Evolutionary conservation across 2,888 invertebrate genomes (phyloP).

Genomic region (Lepidocyrtoides sp.): DNA sequence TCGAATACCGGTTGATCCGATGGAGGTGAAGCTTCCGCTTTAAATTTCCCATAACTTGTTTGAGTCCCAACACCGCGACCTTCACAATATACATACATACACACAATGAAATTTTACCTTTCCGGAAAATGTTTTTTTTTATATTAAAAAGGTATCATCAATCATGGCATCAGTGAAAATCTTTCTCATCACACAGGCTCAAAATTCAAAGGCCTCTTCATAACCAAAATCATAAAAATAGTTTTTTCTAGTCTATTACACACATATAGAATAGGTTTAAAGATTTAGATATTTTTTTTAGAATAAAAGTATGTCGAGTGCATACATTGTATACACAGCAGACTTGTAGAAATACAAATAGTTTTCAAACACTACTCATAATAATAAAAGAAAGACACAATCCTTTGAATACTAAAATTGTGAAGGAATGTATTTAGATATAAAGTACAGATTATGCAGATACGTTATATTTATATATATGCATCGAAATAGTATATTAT

Average conservation of each 20-base stretch:
- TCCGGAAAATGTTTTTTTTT: slow-evolving; percentile 9
- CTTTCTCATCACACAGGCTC: background rate
- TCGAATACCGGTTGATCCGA: slow-evolving; percentile 96
- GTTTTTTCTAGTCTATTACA: slow-evolving; percentile 3
- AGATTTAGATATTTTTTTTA: slow-evolving; percentile 14
- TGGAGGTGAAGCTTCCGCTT: slow-evolving; percentile 92
- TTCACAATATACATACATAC: slow-evolving; percentile 76
- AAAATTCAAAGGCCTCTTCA: too few relatives aligned
- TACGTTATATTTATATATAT: background rate
- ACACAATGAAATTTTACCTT: slow-evolving; percentile 59
- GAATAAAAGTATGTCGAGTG: too few relatives aligned
- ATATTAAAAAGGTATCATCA: background rate
- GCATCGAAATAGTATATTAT: slow-evolving; percentile 9
- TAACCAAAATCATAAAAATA: too few relatives aligned
- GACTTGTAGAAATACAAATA: background rate
- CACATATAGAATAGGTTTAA: slow-evolving; percentile 8
- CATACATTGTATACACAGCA: background rate
- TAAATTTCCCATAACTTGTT: slow-evolving; percentile 83
- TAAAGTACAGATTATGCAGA: background rate
- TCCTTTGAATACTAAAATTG: slow-evolving; percentile 8
- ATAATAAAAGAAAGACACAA: slow-evolving; percentile 3
- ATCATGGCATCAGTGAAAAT: slow-evolving; percentile 13
- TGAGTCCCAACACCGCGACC: slow-evolving; percentile 85
- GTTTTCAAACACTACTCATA: slow-evolving; percentile 1
- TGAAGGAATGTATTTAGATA: slow-evolving; percentile 15